These are phyloP conservation scores for Microcebus jonahi DNA, from an alignment of 2,113 vertebrate species.

Conservation along the genomic window DNA sequence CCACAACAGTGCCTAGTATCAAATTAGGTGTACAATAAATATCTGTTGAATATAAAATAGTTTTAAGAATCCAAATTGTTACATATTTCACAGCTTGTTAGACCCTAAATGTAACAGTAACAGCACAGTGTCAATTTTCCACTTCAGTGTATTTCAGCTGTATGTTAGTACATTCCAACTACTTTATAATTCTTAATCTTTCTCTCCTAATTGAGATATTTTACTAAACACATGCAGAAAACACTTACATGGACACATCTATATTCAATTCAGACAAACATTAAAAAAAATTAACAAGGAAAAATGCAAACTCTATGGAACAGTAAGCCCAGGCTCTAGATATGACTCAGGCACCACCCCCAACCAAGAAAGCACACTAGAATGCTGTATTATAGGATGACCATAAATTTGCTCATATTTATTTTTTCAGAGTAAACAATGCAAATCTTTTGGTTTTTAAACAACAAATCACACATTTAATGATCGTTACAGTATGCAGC, in stretches of 20 bases:
- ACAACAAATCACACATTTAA: slow-evolving; percentile 10
- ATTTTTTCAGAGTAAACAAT: background rate
- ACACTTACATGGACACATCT: background rate
- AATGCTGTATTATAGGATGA: background rate
- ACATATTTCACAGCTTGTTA: background rate
- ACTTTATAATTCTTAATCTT: background rate
- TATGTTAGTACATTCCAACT: background rate
- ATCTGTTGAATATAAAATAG: background rate
- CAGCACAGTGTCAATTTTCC: background rate
- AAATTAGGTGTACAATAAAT: background rate
- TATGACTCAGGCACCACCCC: background rate
- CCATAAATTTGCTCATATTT: background rate
- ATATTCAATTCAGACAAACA: background rate
- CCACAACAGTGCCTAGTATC: background rate
- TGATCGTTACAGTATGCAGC: background rate
- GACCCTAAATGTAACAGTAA: background rate
- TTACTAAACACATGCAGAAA: background rate
- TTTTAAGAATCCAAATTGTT: background rate
- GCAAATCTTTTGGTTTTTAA: background rate
- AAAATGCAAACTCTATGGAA: background rate
- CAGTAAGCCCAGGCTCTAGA: background rate
- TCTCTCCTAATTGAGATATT: background rate
- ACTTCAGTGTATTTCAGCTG: background rate
- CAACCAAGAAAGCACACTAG: background rate
- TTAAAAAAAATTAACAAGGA: background rate